Percentiles rank a stretch among this genome's conserved stretches.
Evolutionary conservation across 2,888 invertebrate species (phyloP).

Genomic region (Cheilosia impressa): DNA sequence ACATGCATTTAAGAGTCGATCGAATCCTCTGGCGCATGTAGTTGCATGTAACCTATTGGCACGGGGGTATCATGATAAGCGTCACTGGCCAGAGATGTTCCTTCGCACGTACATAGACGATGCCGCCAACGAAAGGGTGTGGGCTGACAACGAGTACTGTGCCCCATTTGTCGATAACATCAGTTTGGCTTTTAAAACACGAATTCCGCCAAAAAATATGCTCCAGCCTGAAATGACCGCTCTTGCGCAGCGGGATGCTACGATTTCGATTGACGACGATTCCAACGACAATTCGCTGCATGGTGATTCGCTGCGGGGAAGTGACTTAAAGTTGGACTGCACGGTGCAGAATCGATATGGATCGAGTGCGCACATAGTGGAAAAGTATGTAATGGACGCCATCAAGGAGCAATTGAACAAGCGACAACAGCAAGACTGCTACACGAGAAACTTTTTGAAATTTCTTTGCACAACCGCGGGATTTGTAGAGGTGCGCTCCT

Average conservation of each 20-base stretch:
- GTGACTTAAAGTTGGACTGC: constrained; percentile 84
- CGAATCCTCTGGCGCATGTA: constrained; percentile 91
- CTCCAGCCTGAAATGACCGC: constrained; percentile 75
- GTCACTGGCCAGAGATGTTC: constrained; percentile 96
- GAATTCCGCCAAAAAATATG: constrained; percentile 80
- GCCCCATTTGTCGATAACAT: constrained; percentile 96
- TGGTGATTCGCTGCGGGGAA: constrained; percentile 83
- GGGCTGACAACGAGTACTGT: constrained; percentile 97
- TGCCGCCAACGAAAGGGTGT: constrained; percentile 95
- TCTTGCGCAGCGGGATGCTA: constrained; percentile 74
- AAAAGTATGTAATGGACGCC: constrained; percentile 92
- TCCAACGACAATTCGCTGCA: constrained; percentile 82
- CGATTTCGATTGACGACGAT: constrained; percentile 84
- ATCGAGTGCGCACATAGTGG: constrained; percentile 83
- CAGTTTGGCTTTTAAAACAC: constrained; percentile 84
- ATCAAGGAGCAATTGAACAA: constrained; percentile 94
- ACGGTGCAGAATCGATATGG: constrained; percentile 85
- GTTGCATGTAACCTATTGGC: constrained; percentile 93
- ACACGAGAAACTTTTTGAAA: constrained; percentile 94
- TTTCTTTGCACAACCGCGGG: constrained; percentile 94
- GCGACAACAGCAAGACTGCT: constrained; percentile 93
- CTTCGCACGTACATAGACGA: constrained; percentile 97
- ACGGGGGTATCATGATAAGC: constrained; percentile 91
- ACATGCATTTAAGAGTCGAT: constrained; percentile 90
- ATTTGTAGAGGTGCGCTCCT: constrained; percentile 88